Evolutionary conservation across 2,888 invertebrate genomes (phyloP).

Genomic region (Lepidocyrtinus sp.): DNA sequence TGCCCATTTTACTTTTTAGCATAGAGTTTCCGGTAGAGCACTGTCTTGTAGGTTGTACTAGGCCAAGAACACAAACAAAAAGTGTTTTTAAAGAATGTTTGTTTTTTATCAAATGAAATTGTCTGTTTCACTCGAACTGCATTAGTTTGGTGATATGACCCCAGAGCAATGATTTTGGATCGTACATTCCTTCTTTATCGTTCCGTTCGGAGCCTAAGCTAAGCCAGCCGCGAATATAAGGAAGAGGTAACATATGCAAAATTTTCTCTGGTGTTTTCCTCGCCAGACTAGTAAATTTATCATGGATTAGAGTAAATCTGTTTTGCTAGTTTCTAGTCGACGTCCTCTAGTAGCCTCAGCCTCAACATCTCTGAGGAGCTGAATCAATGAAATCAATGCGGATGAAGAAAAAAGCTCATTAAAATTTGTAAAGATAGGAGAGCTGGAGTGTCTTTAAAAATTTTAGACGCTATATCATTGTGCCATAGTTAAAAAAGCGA

Average conservation of each 20-base stretch:
- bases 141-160: too few species aligned
- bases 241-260: background rate
- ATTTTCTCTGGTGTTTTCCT: background rate
- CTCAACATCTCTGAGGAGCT: too few species aligned
- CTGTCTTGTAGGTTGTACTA: too few species aligned
- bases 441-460: too few species aligned
- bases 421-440: too few species aligned
- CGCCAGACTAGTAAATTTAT: background rate
- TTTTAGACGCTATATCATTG: too few species aligned
- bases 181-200: too few species aligned
- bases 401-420: too few species aligned
- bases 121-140: background rate
- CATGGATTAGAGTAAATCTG: background rate
- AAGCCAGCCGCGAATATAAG: background rate
- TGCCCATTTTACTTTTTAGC: background rate
- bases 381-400: too few species aligned
- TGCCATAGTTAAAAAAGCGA: too few species aligned
- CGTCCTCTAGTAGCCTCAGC: slow-evolving; percentile 6
- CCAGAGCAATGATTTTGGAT: too few species aligned
- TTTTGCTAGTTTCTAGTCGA: slow-evolving; percentile 1
- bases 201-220: background rate
- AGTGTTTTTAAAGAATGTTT: background rate
- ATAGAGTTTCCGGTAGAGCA: too few species aligned
- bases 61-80: slow-evolving; percentile 48
- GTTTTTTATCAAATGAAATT: background rate